Percentiles rank a stretch among this genome's conserved stretches.
Conservation (phyloP, 2,888 invertebrate genomes). For the Caradrina kadenii region DNA sequence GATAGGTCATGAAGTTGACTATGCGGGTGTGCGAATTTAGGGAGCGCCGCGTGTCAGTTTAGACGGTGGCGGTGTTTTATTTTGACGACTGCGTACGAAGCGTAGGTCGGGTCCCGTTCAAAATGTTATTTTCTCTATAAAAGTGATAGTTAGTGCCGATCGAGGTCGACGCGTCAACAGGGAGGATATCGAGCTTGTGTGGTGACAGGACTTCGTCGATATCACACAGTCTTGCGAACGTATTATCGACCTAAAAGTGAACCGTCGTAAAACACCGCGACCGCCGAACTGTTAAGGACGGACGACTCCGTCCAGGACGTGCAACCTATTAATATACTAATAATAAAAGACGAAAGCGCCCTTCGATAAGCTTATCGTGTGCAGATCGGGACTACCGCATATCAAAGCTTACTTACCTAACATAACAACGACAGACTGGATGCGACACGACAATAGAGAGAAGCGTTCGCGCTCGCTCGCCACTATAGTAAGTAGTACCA, state of each 20-base stretch:
- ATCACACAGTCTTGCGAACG: constrained; percentile 5
- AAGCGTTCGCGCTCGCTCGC: no score
- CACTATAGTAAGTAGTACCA: no score
- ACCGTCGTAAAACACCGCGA: constrained; percentile 23
- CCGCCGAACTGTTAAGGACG: constrained; percentile 23
- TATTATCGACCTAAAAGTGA: constrained; percentile 19
- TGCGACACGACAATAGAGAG: no score
- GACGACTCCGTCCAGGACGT: constrained; percentile 16
- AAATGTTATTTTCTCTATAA: constrained; percentile 31
- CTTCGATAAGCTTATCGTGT: no score
- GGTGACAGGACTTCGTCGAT: no score
- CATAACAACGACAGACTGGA: no score
- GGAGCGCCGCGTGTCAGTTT: no score
- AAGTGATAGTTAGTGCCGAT: background rate
- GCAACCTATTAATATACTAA: background rate
- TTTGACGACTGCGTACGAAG: constrained; percentile 2
- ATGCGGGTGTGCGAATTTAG: no score
- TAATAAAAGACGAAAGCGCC: no score
- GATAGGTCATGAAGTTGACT: no score
- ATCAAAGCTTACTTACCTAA: no score
- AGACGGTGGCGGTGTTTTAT: background rate
- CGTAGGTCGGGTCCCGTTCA: constrained; percentile 2
- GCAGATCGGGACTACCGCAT: no score
- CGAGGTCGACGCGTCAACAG: constrained; percentile 7
- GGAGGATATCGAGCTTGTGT: constrained; percentile 66